These are phyloP conservation scores for Chaetops frenatus DNA, from an alignment of 2,113 vertebrate species.

Conservation along the genomic window DNA sequence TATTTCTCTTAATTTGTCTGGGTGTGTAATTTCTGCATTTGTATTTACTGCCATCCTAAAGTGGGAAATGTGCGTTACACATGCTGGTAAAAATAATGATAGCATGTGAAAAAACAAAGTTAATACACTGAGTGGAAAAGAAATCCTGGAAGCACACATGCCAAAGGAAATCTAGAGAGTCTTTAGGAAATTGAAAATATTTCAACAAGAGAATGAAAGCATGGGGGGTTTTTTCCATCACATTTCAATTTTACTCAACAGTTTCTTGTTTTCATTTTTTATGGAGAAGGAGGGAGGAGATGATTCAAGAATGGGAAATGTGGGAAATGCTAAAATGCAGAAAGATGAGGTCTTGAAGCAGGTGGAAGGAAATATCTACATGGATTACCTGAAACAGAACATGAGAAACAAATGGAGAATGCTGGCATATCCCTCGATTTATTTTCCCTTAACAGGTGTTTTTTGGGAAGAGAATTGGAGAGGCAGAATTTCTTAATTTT, in stretches of 20 bases:
- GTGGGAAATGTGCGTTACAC: background rate
- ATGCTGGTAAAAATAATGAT: slow-evolving; percentile 47
- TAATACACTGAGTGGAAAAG: background rate
- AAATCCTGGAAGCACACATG: background rate
- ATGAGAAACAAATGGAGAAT: background rate
- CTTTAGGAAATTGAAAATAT: background rate
- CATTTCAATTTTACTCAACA: background rate
- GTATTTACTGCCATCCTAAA: slow-evolving; percentile 43
- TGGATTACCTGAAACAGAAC: slow-evolving; percentile 31
- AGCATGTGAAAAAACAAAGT: background rate
- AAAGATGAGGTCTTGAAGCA: slow-evolving; percentile 7
- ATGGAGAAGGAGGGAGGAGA: background rate
- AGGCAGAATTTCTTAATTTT: slow-evolving; percentile 4
- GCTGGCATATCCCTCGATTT: background rate
- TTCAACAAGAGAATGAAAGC: background rate
- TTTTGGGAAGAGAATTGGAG: background rate
- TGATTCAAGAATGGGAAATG: background rate
- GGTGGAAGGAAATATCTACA: slow-evolving; percentile 12
- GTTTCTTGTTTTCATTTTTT: background rate
- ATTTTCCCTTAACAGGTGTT: slow-evolving; percentile 43
- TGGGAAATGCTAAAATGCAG: background rate
- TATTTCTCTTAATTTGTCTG: slow-evolving; percentile 28
- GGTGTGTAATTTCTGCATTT: slow-evolving; percentile 45
- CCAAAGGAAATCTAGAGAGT: background rate
- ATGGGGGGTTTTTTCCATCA: background rate